These are phyloP conservation scores for Helostoma temminkii DNA, from an alignment of 2,797 vertebrate genomes.

Conservation along the genomic window DNA sequence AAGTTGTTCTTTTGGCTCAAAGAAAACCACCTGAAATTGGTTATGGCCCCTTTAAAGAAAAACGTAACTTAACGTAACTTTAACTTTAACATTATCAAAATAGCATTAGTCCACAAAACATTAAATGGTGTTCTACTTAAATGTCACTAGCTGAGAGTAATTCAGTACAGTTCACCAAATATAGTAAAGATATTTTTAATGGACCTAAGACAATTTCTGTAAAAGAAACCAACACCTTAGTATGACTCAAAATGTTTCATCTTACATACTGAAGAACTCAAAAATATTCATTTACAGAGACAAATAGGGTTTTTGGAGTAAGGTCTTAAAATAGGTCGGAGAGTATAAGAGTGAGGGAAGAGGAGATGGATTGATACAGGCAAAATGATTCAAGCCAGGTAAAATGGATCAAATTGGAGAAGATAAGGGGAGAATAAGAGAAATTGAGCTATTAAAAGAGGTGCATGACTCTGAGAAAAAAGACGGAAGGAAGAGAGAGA, in stretches of 20 bases:
- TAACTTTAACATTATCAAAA: not conserved
- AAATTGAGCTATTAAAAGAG: constrained; percentile 74
- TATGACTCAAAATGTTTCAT: not conserved
- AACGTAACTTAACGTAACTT: no score
- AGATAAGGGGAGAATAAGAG: constrained; percentile 72
- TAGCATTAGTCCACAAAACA: not conserved
- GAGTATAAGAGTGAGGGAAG: constrained; percentile 38
- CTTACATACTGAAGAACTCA: not conserved
- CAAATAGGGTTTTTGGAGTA: constrained; percentile 39
- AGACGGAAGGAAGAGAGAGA: constrained; percentile 49
- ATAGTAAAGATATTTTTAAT: no score
- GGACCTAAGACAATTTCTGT: not conserved
- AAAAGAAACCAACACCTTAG: not conserved
- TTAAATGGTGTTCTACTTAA: not conserved
- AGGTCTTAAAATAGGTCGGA: constrained; percentile 49
- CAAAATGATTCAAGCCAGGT: constrained; percentile 71
- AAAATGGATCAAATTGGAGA: constrained; percentile 75
- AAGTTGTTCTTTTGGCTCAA: no score
- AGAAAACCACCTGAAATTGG: no score
- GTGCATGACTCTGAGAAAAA: constrained; percentile 49
- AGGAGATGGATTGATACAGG: constrained; percentile 57
- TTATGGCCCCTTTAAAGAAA: no score
- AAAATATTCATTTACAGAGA: constrained; percentile 53
- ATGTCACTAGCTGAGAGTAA: constrained; percentile 4
- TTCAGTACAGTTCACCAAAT: not conserved